A percentile compares a stretch with the other conserved stretches of the same genome.
phyloP scores from a whole-genome alignment of 2,797 vertebrate genomes.

The Masticophis lateralis region DNA sequence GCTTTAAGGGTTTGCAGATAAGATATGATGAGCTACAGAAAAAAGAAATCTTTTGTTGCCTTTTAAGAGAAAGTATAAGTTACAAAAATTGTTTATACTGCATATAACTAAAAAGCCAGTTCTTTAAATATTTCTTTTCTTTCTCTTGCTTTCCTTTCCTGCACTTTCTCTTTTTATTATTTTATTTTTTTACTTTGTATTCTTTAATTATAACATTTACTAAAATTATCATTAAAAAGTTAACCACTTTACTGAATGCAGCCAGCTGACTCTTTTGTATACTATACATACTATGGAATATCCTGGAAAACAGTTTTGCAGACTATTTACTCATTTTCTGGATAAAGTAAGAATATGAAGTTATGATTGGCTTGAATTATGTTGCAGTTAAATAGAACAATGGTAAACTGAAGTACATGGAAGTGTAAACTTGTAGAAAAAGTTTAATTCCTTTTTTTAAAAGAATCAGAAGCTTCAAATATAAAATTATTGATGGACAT shows the following conservation, averaged over 20 bases:
- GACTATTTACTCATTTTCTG: neutral
- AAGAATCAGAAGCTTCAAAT: neutral
- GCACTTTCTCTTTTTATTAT: neutral
- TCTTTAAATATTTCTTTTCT: neutral
- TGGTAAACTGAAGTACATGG: neutral
- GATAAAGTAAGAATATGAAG: neutral
- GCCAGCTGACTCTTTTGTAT: neutral
- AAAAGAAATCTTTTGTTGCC: neutral
- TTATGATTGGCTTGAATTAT: neutral
- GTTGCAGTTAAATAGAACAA: neutral
- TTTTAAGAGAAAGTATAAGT: neutral
- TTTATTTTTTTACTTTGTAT: neutral
- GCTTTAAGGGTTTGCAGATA: neutral
- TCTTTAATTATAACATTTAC: neutral
- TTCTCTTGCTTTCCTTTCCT: neutral
- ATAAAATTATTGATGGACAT: neutral
- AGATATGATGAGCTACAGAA: neutral
- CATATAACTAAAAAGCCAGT: neutral
- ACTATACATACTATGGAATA: neutral
- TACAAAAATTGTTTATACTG: neutral
- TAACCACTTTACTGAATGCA: neutral
- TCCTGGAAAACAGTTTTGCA: neutral
- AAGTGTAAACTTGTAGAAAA: neutral
- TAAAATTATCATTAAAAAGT: neutral
- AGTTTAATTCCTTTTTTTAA: neutral